These are phyloP conservation scores for Rhyzopertha dominica DNA, from an alignment of 1,140 invertebrate species.

Conservation along the genomic window DNA sequence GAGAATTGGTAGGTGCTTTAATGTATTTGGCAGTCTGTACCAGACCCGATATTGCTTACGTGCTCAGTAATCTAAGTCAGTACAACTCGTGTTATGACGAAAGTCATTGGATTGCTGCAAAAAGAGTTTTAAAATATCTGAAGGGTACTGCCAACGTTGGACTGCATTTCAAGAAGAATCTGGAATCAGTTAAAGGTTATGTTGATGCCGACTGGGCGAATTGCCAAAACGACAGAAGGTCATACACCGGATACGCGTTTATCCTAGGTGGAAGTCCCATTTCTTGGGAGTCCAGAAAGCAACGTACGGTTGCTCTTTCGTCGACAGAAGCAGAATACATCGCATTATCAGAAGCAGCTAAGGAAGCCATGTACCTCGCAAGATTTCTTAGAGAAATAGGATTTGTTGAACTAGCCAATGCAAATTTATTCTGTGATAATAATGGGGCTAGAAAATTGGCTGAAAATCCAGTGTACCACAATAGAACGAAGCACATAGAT, in stretches of 20 bases:
- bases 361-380: slow-evolving; percentile 21
- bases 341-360: slow-evolving; percentile 23
- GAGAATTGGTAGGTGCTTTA: too few species aligned
- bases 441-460: slow-evolving; percentile 36
- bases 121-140: too few species aligned
- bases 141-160: too few species aligned
- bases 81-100: too few species aligned
- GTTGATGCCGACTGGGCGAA: slow-evolving; percentile 39
- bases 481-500: slow-evolving; percentile 35
- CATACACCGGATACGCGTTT: slow-evolving; percentile 37
- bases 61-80: too few species aligned
- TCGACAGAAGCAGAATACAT: slow-evolving; percentile 42
- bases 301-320: slow-evolving; percentile 33
- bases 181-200: too few species aligned
- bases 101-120: too few species aligned
- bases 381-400: too few species aligned
- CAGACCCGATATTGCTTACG: too few species aligned
- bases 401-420: background rate
- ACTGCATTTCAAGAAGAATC: too few species aligned
- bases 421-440: slow-evolving; percentile 28
- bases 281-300: slow-evolving; percentile 34
- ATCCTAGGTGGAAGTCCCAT: slow-evolving; percentile 24
- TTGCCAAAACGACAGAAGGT: slow-evolving; percentile 32
- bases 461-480: slow-evolving; percentile 28
- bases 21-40: too few species aligned